Conservation (phyloP, 2,113 vertebrate species). For the Cinclus mexicanus region DNA sequence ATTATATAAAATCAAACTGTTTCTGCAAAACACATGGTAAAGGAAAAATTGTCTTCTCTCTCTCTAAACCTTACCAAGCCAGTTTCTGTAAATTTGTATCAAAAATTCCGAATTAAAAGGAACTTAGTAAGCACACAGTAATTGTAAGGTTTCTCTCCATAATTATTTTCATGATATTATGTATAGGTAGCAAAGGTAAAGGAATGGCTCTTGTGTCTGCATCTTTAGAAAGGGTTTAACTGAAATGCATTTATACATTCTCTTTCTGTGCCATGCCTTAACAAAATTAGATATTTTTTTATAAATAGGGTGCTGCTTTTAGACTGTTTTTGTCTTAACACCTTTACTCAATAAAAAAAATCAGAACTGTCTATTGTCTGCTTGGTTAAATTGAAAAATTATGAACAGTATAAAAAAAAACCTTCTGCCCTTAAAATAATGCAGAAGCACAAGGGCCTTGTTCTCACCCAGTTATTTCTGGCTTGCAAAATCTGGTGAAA, state of each 20-base stretch:
- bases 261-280: background rate
- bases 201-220: background rate
- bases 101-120: background rate
- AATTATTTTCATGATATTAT: background rate
- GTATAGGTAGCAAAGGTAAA: background rate
- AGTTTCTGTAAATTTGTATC: background rate
- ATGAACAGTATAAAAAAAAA: background rate
- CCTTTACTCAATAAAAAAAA: background rate
- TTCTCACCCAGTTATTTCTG: background rate
- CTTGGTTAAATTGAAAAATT: background rate
- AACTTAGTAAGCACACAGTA: background rate
- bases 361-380: background rate
- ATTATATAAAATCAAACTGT: background rate
- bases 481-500: background rate
- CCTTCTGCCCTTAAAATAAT: background rate
- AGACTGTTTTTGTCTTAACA: background rate
- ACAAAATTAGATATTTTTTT: conserved; percentile 27
- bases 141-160: background rate
- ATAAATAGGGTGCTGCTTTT: conserved; percentile 6
- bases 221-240: background rate
- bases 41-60: background rate
- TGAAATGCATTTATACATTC: background rate
- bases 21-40: background rate
- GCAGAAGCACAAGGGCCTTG: background rate
- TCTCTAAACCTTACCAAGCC: background rate